Conservation (phyloP, 1,140 invertebrate genomes). For the Trinorchestia longiramus region DNA sequence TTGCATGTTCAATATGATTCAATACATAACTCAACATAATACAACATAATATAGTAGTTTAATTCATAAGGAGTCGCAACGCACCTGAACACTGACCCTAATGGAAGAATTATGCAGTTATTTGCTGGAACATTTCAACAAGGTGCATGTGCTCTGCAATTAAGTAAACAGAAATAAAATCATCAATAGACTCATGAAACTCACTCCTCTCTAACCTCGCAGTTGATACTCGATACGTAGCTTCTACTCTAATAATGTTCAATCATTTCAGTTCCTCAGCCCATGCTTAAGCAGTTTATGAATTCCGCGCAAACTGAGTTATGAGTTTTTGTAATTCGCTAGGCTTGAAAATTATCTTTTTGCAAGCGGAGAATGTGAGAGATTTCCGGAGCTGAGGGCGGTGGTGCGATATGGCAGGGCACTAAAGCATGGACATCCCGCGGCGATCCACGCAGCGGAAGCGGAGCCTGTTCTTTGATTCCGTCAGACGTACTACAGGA, state of each 20-base stretch:
- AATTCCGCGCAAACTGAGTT: background rate
- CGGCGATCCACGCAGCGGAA: background rate
- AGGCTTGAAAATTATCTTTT: background rate
- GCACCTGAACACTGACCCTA: too few species aligned
- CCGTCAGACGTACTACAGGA: background rate
- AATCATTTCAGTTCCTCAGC: background rate
- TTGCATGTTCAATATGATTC: too few species aligned
- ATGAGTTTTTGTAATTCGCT: background rate
- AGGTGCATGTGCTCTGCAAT: background rate
- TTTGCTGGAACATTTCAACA: background rate
- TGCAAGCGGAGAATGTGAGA: background rate
- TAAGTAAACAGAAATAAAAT: background rate
- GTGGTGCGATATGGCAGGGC: constrained; percentile 43
- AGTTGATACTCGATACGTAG: background rate
- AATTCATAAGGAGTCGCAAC: too few species aligned
- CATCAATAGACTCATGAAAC: background rate
- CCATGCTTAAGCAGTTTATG: background rate
- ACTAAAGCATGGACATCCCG: background rate
- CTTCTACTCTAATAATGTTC: background rate
- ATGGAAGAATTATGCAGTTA: too few species aligned
- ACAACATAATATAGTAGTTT: too few species aligned
- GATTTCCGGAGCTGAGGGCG: constrained; percentile 25
- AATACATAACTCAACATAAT: too few species aligned
- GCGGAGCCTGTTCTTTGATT: background rate
- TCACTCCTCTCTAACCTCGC: background rate